Conservation (phyloP, 2,113 vertebrate species). For the Bucco capensis region DNA sequence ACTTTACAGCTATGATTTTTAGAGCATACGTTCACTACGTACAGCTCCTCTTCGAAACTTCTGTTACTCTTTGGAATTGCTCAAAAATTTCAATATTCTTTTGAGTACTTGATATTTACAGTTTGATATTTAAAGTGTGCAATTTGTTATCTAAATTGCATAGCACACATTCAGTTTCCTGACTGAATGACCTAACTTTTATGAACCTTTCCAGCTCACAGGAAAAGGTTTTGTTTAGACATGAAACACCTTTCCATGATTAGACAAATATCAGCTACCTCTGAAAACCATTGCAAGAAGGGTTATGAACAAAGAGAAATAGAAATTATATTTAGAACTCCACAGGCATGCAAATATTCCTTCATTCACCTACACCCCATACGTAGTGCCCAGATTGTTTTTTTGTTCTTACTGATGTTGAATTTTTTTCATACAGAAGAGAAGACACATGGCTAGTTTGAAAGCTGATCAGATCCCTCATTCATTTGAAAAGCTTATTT, state of each 20-base stretch:
- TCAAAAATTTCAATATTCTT: constrained; percentile 61
- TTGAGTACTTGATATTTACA: constrained; percentile 65
- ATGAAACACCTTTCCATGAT: constrained; percentile 55
- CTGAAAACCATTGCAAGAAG: neutral
- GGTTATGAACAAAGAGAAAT: constrained; percentile 52
- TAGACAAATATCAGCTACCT: constrained; percentile 62
- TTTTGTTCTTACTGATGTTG: constrained; percentile 55
- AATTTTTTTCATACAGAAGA: constrained; percentile 24
- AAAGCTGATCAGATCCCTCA: constrained; percentile 61
- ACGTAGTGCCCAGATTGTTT: neutral
- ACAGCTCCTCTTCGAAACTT: constrained; percentile 6
- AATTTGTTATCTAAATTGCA: constrained; percentile 64
- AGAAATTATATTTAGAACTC: constrained; percentile 45
- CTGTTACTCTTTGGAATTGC: constrained; percentile 39
- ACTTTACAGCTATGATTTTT: neutral
- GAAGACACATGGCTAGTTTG: constrained; percentile 53
- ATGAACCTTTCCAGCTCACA: constrained; percentile 53
- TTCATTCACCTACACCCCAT: constrained; percentile 19
- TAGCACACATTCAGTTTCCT: constrained; percentile 23
- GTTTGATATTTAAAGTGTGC: constrained; percentile 62
- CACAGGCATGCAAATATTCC: constrained; percentile 29
- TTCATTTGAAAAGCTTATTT: constrained; percentile 75
- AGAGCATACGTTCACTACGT: neutral
- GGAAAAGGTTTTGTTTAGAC: constrained; percentile 67
- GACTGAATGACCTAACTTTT: constrained; percentile 40